phyloP scores from a whole-genome alignment of 2,797 vertebrate genomes.

The Pseudomugil tenellus region DNA sequence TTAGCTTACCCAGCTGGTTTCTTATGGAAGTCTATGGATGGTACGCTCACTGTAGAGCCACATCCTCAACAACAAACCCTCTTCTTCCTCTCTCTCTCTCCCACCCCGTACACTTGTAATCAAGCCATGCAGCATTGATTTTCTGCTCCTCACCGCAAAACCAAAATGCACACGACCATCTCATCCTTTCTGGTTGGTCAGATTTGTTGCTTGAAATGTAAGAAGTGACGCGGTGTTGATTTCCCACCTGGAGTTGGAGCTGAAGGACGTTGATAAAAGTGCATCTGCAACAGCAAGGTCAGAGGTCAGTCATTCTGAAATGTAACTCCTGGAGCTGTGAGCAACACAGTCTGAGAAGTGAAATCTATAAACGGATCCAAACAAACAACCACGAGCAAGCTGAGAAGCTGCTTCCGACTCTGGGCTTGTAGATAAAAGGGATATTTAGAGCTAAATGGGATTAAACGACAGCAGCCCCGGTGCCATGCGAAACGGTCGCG shows the following conservation, averaged over 20 bases:
- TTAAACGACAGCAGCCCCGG: constrained; percentile 85
- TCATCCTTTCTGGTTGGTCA: constrained; percentile 43
- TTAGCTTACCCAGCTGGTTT: constrained; percentile 30
- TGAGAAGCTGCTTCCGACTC: not conserved
- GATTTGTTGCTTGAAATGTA: constrained; percentile 50
- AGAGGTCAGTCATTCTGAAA: constrained; percentile 32
- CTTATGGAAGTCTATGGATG: constrained; percentile 54
- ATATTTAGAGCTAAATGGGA: constrained; percentile 76
- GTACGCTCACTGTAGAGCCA: constrained; percentile 60
- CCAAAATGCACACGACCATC: constrained; percentile 36
- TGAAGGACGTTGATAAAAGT: constrained; percentile 37
- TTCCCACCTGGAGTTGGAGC: constrained; percentile 22
- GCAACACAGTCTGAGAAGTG: not conserved
- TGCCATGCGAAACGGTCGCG: constrained; percentile 86
- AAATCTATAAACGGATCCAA: not conserved
- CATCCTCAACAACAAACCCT: constrained; percentile 63
- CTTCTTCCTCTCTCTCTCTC: constrained; percentile 42
- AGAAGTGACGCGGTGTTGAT: constrained; percentile 29
- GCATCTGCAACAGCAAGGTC: constrained; percentile 20
- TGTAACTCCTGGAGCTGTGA: constrained; percentile 15
- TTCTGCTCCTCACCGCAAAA: constrained; percentile 41
- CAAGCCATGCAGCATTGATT: constrained; percentile 65
- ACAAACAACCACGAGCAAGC: not conserved
- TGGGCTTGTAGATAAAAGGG: constrained; percentile 36
- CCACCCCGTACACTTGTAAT: constrained; percentile 48